Base-by-base conservation (phyloP, 2,888 invertebrate species). In the Lasioglossum vierecki region DNA sequence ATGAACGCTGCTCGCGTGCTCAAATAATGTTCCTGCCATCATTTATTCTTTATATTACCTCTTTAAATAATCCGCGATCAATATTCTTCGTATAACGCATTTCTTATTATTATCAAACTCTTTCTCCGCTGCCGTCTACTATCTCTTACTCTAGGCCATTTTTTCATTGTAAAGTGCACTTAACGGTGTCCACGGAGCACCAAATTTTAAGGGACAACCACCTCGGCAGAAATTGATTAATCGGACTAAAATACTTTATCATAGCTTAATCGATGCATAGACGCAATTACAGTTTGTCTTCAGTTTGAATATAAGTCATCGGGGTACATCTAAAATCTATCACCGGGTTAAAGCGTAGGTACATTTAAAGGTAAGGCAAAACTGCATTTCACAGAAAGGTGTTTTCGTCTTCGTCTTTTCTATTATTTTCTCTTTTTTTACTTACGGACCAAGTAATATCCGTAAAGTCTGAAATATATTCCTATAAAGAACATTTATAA, bases 141-240 rank as follows among this genome's bases (percentile, higher is more conserved):
- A 92, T 91, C 91, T 92, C 92, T 93, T 93, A 94, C 91, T 91
- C 94, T 94, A 94, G 94, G 94, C 94, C 94, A 94, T 94, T 93
- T 94, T 93, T 93, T 93, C 92, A 91, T 93, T 73, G 89, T 92
- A 94, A 94, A 94, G 94, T 94, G 94, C 94, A 94, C 94, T 94
- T 94, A 92, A 92, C 94, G 94, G 94, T 94, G 94, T 94, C 93
- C 93, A 93, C 91, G 92, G 94, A 94, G 93, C 94, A 94, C 94
- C 94, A 94, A 93, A 92, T 93, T 91, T 93, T 90, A 92, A 92
- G 91, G 92, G 92, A 92, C 92, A 90, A 93, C 93, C 93, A 93
- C 94, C 93, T 93, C 92, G 93, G 94, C 94, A 94, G 94, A 94
- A 91, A 94, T 93, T 94, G 93, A 94, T 92, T 90, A 87, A 90